These are phyloP conservation scores for Jordanella pulchra DNA, from an alignment of 2,797 vertebrate genomes.

Conservation along the genomic window DNA sequence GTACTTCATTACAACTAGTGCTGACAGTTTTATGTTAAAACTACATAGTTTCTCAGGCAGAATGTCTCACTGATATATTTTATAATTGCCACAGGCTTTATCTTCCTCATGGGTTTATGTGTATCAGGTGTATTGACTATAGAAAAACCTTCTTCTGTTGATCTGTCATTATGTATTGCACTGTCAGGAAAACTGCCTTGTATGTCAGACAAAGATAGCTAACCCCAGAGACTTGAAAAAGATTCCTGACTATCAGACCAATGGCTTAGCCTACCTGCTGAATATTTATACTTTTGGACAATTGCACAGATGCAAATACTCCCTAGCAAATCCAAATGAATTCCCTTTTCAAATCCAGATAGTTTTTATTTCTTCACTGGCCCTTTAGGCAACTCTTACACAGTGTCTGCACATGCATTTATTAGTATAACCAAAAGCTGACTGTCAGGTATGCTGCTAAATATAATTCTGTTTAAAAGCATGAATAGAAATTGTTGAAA, in stretches of 20 bases:
- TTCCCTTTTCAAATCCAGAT: conserved; percentile 32
- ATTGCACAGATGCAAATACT: conserved; percentile 65
- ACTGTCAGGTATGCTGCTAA: neutral
- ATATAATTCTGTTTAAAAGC: neutral
- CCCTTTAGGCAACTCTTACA: conserved; percentile 42
- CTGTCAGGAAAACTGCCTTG: conserved; percentile 55
- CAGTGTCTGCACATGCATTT: conserved; percentile 24
- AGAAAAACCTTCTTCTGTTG: conserved; percentile 42
- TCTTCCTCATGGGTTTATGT: conserved; percentile 31
- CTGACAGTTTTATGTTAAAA: conserved; percentile 17
- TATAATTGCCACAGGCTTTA: conserved; percentile 37
- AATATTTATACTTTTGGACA: conserved; percentile 36
- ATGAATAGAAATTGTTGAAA: neutral
- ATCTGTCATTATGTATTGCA: conserved; percentile 62
- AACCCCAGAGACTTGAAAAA: conserved; percentile 43
- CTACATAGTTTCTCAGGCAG: conserved; percentile 44
- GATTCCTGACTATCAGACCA: conserved; percentile 58
- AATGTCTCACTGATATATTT: conserved; percentile 27
- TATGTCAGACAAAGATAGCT: conserved; percentile 66
- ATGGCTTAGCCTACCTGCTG: conserved; percentile 45
- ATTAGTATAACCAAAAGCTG: conserved; percentile 16
- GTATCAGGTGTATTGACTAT: conserved; percentile 30
- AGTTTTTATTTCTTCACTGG: conserved; percentile 52
- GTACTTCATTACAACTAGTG: neutral
- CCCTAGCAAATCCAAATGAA: conserved; percentile 49